Evolutionary conservation across 2,113 vertebrate species (phyloP).

Genomic region (Odocoileus hemionus): DNA sequence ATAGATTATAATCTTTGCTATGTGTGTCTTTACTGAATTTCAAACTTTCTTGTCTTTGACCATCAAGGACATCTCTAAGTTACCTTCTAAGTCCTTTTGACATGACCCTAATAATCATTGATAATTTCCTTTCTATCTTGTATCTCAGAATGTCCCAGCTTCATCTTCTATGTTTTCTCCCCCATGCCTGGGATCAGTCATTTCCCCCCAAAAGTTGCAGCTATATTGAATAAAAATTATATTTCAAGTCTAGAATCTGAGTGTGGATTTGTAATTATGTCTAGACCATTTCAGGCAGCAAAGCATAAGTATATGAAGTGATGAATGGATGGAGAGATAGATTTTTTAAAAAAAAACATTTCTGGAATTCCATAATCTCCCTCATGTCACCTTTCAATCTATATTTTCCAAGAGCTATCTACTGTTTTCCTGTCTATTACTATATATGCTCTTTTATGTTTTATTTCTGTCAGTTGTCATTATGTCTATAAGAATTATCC

Average conservation of each 20-base stretch:
- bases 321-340: background rate
- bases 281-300: background rate
- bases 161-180: background rate
- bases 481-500: background rate
- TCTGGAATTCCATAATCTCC: background rate
- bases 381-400: background rate
- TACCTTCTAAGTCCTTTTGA: background rate
- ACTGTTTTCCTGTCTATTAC: background rate
- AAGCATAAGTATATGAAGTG: background rate
- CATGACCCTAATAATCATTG: background rate
- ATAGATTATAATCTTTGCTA: background rate
- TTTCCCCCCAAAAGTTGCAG: background rate
- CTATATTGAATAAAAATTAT: background rate
- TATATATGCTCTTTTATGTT: background rate
- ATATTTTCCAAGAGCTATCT: background rate
- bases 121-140: background rate
- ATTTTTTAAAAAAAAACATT: background rate
- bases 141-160: background rate
- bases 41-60: background rate
- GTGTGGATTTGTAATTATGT: background rate
- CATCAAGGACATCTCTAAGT: background rate
- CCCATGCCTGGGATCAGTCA: background rate
- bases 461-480: background rate
- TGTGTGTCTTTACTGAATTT: background rate
- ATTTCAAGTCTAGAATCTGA: background rate